Evolutionary conservation across 2,888 invertebrate genomes (phyloP), one percentile per base, ranked within the genome.

Genomic region (Pristionchus fissidentatus): DNA sequence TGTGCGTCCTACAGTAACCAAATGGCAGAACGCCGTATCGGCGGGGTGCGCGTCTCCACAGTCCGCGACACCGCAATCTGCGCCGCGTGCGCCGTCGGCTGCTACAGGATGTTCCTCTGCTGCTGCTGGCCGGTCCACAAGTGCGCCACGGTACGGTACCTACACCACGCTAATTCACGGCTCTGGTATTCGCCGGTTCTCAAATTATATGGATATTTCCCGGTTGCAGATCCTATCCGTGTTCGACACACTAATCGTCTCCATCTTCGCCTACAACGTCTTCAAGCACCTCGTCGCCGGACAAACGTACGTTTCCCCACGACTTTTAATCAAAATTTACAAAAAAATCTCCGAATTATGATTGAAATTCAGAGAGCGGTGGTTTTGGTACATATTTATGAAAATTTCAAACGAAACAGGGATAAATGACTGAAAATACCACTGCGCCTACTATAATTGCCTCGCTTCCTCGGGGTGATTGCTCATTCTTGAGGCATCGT

Each of bases 121-220:
- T 91, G 89, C 84, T 91, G 91, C 83, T 91, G 89, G 86, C 91
- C 91, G n/a, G 81, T 89, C 38, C 88, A 87, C 78, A 90, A 90
- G 83, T 91, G 90, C 86, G 91, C 86, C 26, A 87, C 86, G 87
- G 89, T 89, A 46, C 62, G 86, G 8, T n/a, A n/a, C 0, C n/a
- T 15, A 19, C 26, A 52, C 57, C 32, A n/a, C 8, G 22, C 32
- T 13, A 26, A 55, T 35, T 41, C 10, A n/a, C 46, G 60, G 32
- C 62, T 46, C 62, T 32, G 60, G 35, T 8, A 3, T 29, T 43
- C 26, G 29, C 26, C 49, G 49, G 46, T 26, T 41, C 32, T 35
- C 22, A 62, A 41, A 26, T 22, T n/a, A n/a, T n/a, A n/a, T n/a
- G n/a, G n/a, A n/a, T n/a, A n/a, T n/a, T n/a, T 43, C 22, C 60